phyloP scores from a whole-genome alignment of 2,113 vertebrate genomes.

The Mus spicilegus region DNA sequence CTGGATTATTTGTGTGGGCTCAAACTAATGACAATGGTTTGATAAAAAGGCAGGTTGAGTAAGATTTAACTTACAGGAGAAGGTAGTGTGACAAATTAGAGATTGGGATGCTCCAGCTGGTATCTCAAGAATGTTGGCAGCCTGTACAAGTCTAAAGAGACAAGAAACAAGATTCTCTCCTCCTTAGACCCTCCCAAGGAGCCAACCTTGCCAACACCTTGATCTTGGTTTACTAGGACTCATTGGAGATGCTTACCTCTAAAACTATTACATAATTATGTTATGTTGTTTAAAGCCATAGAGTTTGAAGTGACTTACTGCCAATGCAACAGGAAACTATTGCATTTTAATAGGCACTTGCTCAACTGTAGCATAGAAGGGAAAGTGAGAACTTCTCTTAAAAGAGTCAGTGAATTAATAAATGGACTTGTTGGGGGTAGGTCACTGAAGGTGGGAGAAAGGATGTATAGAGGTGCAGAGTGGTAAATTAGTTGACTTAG shows the following conservation, averaged over 20 bases:
- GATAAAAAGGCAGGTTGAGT: neutral
- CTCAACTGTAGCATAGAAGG: neutral
- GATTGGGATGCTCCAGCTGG: neutral
- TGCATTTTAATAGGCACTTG: neutral
- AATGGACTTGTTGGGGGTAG: neutral
- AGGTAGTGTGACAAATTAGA: neutral
- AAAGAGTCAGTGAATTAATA: slow-evolving; percentile 45
- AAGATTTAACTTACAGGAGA: slow-evolving; percentile 5
- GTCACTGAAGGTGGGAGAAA: neutral
- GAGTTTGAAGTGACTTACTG: neutral
- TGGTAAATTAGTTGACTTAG: slow-evolving; percentile 15
- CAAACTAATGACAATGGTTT: slow-evolving; percentile 1
- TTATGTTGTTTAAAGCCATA: slow-evolving; percentile 19
- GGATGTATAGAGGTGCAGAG: neutral
- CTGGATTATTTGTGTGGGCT: neutral
- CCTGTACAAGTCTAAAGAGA: slow-evolving; percentile 5
- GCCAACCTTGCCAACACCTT: neutral
- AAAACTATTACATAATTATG: slow-evolving; percentile 4
- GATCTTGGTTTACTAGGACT: slow-evolving; percentile 23
- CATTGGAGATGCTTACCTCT: neutral
- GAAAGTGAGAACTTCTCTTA: slow-evolving; percentile 31
- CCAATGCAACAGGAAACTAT: neutral
- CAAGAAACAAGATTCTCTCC: slow-evolving; percentile 27
- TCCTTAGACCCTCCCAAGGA: neutral
- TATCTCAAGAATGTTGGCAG: neutral